Evolutionary conservation across 2,797 vertebrate species (phyloP).

Genomic region (Anguilla anguilla): DNA sequence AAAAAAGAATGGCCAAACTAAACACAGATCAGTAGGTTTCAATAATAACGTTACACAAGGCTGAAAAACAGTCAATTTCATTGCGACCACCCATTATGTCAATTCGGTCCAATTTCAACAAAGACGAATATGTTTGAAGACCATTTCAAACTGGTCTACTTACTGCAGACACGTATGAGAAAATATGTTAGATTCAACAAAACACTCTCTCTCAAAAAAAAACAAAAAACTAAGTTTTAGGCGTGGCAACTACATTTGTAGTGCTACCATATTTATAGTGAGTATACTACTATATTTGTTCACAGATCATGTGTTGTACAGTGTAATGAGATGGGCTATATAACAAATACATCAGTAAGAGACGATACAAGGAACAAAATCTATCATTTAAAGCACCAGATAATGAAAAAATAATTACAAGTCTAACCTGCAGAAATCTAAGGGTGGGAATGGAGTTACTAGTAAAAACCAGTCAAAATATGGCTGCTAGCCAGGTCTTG

Average conservation of each 20-base stretch:
- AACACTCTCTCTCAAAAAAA: neutral
- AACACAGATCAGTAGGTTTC: neutral
- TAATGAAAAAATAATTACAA: neutral
- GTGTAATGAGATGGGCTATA: neutral
- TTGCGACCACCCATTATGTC: neutral
- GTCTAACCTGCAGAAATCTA: neutral
- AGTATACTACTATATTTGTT: neutral
- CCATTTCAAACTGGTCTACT: neutral
- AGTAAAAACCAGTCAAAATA: neutral
- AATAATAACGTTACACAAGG: neutral
- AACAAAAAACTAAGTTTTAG: neutral
- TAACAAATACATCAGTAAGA: neutral
- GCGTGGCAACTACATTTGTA: neutral
- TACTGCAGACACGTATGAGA: neutral
- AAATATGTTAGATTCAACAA: neutral
- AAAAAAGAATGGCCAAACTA: neutral
- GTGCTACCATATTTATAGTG: neutral
- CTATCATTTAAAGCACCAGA: neutral
- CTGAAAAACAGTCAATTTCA: neutral
- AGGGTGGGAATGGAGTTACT: neutral
- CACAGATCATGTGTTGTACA: neutral
- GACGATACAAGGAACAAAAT: neutral
- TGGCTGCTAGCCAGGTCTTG: neutral
- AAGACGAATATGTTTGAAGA: neutral
- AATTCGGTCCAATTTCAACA: neutral